phyloP scores from a whole-genome alignment of 2,888 invertebrate species.

The Conistra vaccinii region DNA sequence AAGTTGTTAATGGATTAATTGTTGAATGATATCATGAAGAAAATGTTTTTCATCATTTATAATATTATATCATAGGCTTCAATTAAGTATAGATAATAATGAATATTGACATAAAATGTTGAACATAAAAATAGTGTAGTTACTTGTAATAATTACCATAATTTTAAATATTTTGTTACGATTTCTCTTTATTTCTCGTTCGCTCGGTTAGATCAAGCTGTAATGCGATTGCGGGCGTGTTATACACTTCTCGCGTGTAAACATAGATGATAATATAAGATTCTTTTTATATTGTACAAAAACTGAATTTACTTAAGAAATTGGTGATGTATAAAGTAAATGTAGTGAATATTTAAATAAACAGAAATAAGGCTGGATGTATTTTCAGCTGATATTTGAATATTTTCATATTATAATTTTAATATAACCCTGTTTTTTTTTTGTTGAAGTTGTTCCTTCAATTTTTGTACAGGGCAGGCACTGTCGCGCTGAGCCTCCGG shows the following conservation, averaged over 20 bases:
- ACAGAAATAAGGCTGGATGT: slow-evolving; percentile 89
- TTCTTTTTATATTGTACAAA: slow-evolving; percentile 91
- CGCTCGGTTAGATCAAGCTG: slow-evolving; percentile 87
- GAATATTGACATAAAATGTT: slow-evolving; percentile 90
- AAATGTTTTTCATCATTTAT: slow-evolving; percentile 88
- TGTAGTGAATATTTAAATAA: slow-evolving; percentile 90
- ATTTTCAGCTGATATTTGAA: slow-evolving; percentile 89
- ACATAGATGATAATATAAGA: slow-evolving; percentile 88
- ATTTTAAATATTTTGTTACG: slow-evolving; percentile 89
- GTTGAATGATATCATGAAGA: slow-evolving; percentile 89
- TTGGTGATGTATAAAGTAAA: slow-evolving; percentile 91
- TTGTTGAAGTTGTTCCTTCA: slow-evolving; percentile 89
- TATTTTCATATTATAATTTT: slow-evolving; percentile 91
- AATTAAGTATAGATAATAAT: slow-evolving; percentile 89
- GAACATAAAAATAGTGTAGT: slow-evolving; percentile 89
- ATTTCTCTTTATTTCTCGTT: slow-evolving; percentile 85
- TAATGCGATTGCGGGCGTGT: slow-evolving; percentile 82
- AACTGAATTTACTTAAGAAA: slow-evolving; percentile 91
- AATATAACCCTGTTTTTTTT: slow-evolving; percentile 90
- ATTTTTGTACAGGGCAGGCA: slow-evolving; percentile 84
- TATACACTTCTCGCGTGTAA: slow-evolving; percentile 85
- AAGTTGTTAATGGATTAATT: slow-evolving; percentile 88
- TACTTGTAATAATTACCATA: slow-evolving; percentile 90
- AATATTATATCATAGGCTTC: slow-evolving; percentile 89
- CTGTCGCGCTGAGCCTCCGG: slow-evolving; percentile 67